These are phyloP conservation scores for Chrysolina haemoptera DNA, from an alignment of 2,888 invertebrate species.

Conservation along the genomic window DNA sequence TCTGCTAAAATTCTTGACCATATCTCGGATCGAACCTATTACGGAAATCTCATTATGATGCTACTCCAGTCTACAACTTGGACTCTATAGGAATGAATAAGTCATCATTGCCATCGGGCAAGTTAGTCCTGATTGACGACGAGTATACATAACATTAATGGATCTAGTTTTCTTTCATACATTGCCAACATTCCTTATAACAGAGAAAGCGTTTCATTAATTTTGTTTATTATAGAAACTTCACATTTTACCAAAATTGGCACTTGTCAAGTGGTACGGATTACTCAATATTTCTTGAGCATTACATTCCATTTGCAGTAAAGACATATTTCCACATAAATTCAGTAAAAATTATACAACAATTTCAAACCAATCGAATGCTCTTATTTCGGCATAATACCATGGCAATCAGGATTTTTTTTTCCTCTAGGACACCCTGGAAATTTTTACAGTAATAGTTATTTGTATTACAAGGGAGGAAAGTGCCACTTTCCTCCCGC, in stretches of 20 bases:
- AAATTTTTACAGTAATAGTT: no score
- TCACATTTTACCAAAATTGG: constrained; percentile 17
- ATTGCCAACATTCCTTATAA: background rate
- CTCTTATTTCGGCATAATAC: no score
- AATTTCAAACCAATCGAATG: no score
- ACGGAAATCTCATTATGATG: background rate
- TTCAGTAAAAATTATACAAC: no score
- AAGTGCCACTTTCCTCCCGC: no score
- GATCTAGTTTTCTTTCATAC: constrained; percentile 26
- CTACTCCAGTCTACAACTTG: background rate
- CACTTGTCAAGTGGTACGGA: constrained; percentile 7
- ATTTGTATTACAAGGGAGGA: no score
- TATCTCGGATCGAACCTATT: no score
- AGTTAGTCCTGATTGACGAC: background rate
- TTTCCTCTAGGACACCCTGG: no score
- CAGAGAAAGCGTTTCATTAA: constrained; percentile 30
- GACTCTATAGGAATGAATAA: background rate
- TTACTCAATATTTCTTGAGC: constrained; percentile 19
- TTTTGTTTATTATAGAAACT: constrained; percentile 23
- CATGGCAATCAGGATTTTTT: no score
- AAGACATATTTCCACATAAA: background rate
- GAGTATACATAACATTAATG: constrained; percentile 5
- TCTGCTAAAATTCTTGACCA: no score
- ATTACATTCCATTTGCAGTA: background rate
- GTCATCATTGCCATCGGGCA: background rate